Evolutionary conservation across 2,797 vertebrate genomes (phyloP).

Genomic region (Xyrichtys novacula): DNA sequence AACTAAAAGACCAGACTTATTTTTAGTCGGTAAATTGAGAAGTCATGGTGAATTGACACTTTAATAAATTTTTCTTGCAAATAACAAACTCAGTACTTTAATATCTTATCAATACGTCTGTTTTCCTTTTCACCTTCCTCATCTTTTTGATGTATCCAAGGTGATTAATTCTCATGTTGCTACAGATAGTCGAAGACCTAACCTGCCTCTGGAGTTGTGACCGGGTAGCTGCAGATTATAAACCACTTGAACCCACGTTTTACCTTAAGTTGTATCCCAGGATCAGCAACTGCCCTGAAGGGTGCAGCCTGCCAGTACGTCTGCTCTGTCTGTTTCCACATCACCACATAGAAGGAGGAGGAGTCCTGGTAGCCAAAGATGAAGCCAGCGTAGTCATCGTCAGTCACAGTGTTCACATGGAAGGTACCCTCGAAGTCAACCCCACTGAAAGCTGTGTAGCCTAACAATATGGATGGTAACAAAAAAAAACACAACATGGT

Average conservation of each 20-base stretch:
- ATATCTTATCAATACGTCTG: no score
- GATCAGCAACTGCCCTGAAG: constrained; percentile 97
- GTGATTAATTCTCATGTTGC: no score
- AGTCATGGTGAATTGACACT: no score
- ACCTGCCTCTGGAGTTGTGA: neutral
- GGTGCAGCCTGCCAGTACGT: constrained; percentile 99
- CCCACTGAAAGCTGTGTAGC: constrained; percentile 97
- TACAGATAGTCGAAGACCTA: no score
- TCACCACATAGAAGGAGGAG: constrained; percentile 98
- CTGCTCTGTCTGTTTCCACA: constrained; percentile 99
- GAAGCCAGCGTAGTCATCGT: constrained; percentile 97
- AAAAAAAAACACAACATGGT: neutral
- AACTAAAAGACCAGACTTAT: no score
- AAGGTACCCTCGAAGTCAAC: constrained; percentile 99
- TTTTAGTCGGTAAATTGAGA: no score
- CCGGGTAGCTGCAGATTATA: neutral
- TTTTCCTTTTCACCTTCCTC: no score
- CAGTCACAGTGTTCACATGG: constrained; percentile 96
- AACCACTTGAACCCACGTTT: neutral
- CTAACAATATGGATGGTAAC: constrained; percentile 76
- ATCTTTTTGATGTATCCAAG: no score
- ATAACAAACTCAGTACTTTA: no score
- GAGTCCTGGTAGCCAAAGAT: constrained; percentile 99
- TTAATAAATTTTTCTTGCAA: no score
- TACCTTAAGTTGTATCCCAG: constrained; percentile 99